Conservation (phyloP, 2,797 vertebrate species). For the Oophaga sylvatica region DNA sequence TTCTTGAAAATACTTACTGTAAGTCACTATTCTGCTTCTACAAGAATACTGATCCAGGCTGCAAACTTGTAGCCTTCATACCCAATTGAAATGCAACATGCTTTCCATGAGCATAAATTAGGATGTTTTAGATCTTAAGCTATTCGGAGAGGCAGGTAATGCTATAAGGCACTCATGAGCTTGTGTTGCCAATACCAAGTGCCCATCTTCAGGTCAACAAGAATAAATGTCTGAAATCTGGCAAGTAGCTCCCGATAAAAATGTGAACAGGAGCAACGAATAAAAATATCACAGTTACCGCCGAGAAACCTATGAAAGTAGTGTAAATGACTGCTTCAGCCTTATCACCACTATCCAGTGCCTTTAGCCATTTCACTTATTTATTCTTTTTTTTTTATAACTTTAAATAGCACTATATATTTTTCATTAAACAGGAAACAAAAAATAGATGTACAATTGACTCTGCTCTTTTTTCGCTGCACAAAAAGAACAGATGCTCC, state of each 20-base stretch:
- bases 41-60: constrained; percentile 6
- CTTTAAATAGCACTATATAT: constrained; percentile 52
- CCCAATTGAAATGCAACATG: constrained; percentile 1
- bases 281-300: constrained; percentile 32
- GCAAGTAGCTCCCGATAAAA: constrained; percentile 36
- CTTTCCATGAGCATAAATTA: background rate
- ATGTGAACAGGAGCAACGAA: background rate
- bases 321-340: constrained; percentile 14
- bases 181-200: constrained; percentile 25
- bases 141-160: constrained; percentile 10
- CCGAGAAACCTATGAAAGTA: constrained; percentile 9
- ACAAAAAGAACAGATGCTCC: background rate
- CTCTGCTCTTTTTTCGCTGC: background rate
- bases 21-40: background rate
- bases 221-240: background rate
- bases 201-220: constrained; percentile 6
- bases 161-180: constrained; percentile 56
- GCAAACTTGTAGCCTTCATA: background rate
- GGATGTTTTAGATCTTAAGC: constrained; percentile 1
- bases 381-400: constrained; percentile 42
- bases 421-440: constrained; percentile 28
- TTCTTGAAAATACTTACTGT: background rate
- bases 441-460: constrained; percentile 26
- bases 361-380: constrained; percentile 32
- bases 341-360: constrained; percentile 1